These are phyloP conservation scores for Heliconius charithonia DNA, from an alignment of 2,888 invertebrate species.

Conservation along the genomic window DNA sequence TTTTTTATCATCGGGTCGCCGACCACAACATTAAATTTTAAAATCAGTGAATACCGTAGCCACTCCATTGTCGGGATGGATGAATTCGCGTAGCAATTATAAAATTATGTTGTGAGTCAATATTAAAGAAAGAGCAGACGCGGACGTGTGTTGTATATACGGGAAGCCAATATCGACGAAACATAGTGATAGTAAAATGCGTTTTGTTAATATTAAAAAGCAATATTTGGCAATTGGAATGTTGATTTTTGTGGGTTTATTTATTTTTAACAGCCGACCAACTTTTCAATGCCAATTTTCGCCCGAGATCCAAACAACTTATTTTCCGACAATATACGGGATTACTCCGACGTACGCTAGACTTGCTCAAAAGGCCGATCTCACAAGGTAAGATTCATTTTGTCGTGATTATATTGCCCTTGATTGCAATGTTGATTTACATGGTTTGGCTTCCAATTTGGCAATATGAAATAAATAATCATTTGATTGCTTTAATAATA, in stretches of 20 bases:
- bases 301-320: conserved; percentile 61
- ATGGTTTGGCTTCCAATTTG: conserved; percentile 41
- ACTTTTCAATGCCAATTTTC: conserved; percentile 76
- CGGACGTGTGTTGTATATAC: conserved; percentile 41
- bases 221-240: conserved; percentile 77
- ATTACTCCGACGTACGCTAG: conserved; percentile 96
- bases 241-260: conserved; percentile 75
- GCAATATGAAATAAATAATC: conserved; percentile 21
- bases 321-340: conserved; percentile 91
- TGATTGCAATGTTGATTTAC: conserved; percentile 54
- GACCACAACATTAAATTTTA: conserved; percentile 16
- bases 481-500: neutral
- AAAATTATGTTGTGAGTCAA: conserved; percentile 42
- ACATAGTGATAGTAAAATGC: conserved; percentile 65
- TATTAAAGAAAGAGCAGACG: conserved; percentile 28
- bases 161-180: conserved; percentile 35
- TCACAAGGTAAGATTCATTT: conserved; percentile 86
- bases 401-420: conserved; percentile 70
- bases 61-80: conserved; percentile 29
- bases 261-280: conserved; percentile 75
- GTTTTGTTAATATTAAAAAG: conserved; percentile 77
- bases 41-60: neutral
- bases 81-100: conserved; percentile 35
- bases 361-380: conserved; percentile 95
- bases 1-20: conserved; percentile 18